A percentile compares a stretch with the other conserved stretches of the same genome.
These are phyloP conservation scores for Bugula neritina DNA, from an alignment of 2,888 invertebrate species.

Conservation along the genomic window DNA sequence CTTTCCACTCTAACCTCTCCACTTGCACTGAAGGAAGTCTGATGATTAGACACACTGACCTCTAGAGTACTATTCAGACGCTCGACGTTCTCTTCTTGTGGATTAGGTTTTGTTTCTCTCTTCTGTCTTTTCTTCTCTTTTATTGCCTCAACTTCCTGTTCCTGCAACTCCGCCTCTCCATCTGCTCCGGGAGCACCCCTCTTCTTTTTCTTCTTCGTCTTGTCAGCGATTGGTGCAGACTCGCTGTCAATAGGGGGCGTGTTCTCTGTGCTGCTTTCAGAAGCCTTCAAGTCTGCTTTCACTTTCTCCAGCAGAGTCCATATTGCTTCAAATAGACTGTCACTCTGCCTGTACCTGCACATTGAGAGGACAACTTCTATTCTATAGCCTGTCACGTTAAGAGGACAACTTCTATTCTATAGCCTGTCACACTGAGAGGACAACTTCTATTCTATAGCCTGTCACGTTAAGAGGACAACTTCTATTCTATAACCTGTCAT, in stretches of 20 bases:
- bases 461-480: too few species aligned
- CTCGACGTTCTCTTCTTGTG: background rate
- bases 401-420: too few species aligned
- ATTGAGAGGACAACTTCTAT: too few species aligned
- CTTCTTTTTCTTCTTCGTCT: conserved; percentile 24
- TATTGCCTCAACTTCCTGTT: conserved; percentile 7
- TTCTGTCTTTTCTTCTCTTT: conserved; percentile 31
- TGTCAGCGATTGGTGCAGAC: background rate
- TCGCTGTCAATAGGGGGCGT: background rate
- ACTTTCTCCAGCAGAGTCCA: background rate
- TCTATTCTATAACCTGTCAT: too few species aligned
- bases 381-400: too few species aligned
- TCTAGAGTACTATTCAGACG: conserved; percentile 27
- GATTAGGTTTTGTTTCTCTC: background rate
- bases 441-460: too few species aligned
- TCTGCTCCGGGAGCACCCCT: conserved; percentile 30
- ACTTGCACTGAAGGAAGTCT: too few species aligned
- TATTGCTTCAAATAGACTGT: background rate
- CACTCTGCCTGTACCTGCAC: background rate
- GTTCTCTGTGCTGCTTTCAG: background rate
- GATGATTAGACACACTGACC: too few species aligned
- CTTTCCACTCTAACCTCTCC: too few species aligned
- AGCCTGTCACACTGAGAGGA: too few species aligned
- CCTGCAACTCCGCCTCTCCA: conserved; percentile 27
- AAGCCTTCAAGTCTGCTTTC: background rate